Base-by-base conservation (phyloP, 1,140 invertebrate genomes). In the Sycophaga agraensis region DNA sequence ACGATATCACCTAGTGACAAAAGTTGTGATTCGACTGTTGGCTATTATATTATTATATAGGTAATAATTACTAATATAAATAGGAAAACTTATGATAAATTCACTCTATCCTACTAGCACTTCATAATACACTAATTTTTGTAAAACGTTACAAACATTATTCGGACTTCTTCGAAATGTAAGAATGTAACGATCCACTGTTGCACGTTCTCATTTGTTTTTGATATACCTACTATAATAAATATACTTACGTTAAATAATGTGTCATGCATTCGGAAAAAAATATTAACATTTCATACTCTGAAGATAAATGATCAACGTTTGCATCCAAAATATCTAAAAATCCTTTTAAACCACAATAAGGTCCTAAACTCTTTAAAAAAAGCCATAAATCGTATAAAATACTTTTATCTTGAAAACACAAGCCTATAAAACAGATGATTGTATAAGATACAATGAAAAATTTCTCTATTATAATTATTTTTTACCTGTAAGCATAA, bases 211-310 rank as follows among this genome's bases (percentile, higher is more conserved):
- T n/a, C n/a, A n/a, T n/a, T n/a, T n/a, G n/a, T n/a, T n/a, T n/a
- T 39, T 8, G 12, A 39, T 39, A 39, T 39, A 39, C 16, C 4
- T 17, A n/a, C n/a, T 17, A 50, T 28, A 48, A 50, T 68, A 88
- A 16, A 42, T 16, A 91, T 88, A 83, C 97, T 49, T 49, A 58
- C 93, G 93, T 97, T 39, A 99, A 92, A 73, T 98, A 92, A 82
- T 98, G 95, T n/a, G 91, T 93, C 86, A 97, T 95, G 73, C 93
- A 92, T 75, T 99, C 96, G 70, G 91, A 92, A 78, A 99, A 98
- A 1, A 99, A 78, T 73, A 95, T 92, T 3, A 99, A 81, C 82
- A 98, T 91, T 71, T 94, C 88, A 72, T 93, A 91, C 81, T 97
- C 93, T 0, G 93, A 91, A 56, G 89, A 85, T 17, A 86, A 86